These are phyloP conservation scores for Chrysemys picta DNA, from an alignment of 2,113 vertebrate species.

Conservation along the genomic window DNA sequence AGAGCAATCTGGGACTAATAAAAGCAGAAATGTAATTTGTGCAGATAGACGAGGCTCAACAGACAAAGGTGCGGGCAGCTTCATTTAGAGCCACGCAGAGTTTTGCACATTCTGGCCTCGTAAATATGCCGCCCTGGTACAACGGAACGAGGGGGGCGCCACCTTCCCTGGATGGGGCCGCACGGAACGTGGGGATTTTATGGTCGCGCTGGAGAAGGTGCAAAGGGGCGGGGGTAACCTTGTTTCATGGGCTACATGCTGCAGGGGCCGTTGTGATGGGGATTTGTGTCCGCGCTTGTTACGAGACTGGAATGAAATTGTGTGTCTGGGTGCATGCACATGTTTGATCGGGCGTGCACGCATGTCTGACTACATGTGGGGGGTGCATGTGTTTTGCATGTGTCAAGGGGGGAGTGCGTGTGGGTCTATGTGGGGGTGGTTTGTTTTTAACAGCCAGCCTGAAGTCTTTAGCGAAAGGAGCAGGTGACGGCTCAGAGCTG, in stretches of 20 bases:
- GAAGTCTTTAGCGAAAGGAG: neutral
- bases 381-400: neutral
- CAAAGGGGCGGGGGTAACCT: neutral
- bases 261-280: neutral
- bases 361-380: neutral
- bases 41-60: conserved; percentile 1
- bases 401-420: rapidly evolving
- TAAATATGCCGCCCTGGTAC: neutral
- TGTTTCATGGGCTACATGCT: neutral
- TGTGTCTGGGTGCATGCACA: neutral
- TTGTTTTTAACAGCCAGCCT: neutral
- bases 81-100: neutral
- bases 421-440: too few species aligned
- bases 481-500: neutral
- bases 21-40: conserved; percentile 52
- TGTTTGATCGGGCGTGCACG: neutral
- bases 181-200: neutral
- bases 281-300: neutral
- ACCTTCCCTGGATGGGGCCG: neutral
- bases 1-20: conserved; percentile 42
- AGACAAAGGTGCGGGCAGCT: neutral
- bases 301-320: neutral
- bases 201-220: neutral
- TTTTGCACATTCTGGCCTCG: neutral
- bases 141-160: neutral